These are phyloP conservation scores for Erannis defoliaria DNA, from an alignment of 2,888 invertebrate genomes.

Conservation along the genomic window DNA sequence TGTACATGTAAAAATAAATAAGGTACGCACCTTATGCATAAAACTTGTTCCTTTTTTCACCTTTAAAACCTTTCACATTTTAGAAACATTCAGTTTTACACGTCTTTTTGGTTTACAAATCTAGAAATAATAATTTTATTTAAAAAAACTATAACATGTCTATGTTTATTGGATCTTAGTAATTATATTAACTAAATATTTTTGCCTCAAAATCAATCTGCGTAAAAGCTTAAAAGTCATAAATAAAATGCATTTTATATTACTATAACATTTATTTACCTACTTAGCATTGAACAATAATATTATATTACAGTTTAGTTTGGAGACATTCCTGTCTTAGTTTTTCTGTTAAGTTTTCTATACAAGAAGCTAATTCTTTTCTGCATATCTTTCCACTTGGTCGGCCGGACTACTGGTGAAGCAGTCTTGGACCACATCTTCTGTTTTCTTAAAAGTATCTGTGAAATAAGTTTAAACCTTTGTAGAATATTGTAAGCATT, in stretches of 20 bases:
- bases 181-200: no score
- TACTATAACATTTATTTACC: constrained; percentile 18
- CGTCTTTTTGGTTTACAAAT: no score
- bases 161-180: no score
- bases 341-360: constrained; percentile 92
- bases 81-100: no score
- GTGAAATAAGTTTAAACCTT: constrained; percentile 42
- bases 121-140: no score
- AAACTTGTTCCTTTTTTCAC: no score
- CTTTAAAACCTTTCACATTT: no score
- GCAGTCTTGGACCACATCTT: constrained; percentile 88
- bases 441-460: constrained; percentile 89
- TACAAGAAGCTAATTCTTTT: constrained; percentile 92
- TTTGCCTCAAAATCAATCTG: no score
- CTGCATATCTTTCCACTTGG: constrained; percentile 91
- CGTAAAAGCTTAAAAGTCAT: background rate
- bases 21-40: no score
- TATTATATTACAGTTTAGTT: constrained; percentile 52
- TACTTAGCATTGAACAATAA: constrained; percentile 18
- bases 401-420: constrained; percentile 89
- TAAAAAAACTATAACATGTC: no score
- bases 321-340: constrained; percentile 88
- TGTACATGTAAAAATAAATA: no score
- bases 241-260: background rate
- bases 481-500: background rate